A percentile compares a stretch with the other conserved stretches of the same genome.
These are phyloP conservation scores for Apostichopus japonicus DNA, from an alignment of 35 echinoderm and acorn worm species.

Conservation along the genomic window DNA sequence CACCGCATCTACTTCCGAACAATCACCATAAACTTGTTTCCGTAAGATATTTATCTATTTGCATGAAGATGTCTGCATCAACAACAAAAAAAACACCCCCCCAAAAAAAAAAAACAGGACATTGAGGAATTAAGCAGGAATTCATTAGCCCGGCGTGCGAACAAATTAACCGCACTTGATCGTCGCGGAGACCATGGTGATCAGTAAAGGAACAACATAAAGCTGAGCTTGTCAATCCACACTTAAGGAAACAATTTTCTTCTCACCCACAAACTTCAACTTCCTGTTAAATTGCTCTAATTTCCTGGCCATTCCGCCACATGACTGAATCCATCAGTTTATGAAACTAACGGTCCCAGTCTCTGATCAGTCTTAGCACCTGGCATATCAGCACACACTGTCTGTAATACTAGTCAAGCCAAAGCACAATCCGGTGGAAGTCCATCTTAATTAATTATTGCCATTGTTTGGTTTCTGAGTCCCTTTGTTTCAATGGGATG, in stretches of 20 bases:
- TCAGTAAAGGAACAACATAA: not conserved
- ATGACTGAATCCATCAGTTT: conserved; percentile 19
- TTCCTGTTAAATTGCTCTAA: conserved; percentile 19
- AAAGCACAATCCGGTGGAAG: no score
- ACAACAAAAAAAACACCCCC: not conserved
- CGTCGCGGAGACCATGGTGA: not conserved
- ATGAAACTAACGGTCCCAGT: not conserved
- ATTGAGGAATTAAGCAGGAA: conserved; percentile 15
- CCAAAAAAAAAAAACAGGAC: not conserved
- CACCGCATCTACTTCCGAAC: not conserved
- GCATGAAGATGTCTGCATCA: not conserved
- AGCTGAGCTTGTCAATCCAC: conserved; percentile 22
- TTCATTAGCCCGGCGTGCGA: not conserved
- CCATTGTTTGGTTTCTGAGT: not conserved
- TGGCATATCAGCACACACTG: no score
- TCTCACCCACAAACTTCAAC: conserved; percentile 31
- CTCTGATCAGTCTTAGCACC: no score
- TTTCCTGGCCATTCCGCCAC: not conserved
- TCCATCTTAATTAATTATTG: not conserved
- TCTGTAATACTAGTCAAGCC: no score
- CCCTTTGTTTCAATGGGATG: not conserved
- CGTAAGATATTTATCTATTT: not conserved
- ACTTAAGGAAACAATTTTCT: not conserved
- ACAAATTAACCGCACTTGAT: not conserved
- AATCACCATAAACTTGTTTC: conserved; percentile 8